These are phyloP conservation scores for Tretioscincus oriximinensis DNA, from an alignment of 2,113 vertebrate genomes.

Conservation along the genomic window DNA sequence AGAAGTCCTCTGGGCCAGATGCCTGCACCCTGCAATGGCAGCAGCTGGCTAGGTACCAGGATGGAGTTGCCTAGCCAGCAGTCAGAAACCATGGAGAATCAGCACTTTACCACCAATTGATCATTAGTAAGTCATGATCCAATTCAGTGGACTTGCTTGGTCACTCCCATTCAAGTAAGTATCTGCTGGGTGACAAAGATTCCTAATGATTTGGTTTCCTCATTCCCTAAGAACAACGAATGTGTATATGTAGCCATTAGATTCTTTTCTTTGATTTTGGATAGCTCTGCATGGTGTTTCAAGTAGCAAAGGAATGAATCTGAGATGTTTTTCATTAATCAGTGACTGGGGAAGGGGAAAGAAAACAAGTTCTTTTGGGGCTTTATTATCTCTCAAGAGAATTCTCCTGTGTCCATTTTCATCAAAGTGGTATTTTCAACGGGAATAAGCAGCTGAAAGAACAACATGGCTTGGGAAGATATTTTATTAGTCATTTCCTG, in stretches of 20 bases:
- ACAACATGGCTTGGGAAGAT: conserved; percentile 47
- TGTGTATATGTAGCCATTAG: not conserved
- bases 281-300: conserved; percentile 19
- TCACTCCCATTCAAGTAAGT: too few species aligned
- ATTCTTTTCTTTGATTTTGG: conserved; percentile 36
- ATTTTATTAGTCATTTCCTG: conserved; percentile 17
- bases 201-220: not conserved
- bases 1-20: too few species aligned
- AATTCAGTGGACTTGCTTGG: too few species aligned
- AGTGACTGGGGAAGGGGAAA: conserved; percentile 31
- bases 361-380: conserved; percentile 53
- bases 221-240: not conserved
- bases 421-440: conserved; percentile 49
- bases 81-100: too few species aligned
- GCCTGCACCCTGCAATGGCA: too few species aligned
- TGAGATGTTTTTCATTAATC: conserved; percentile 49
- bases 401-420: conserved; percentile 57
- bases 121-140: too few species aligned
- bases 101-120: too few species aligned
- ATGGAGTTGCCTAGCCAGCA: too few species aligned
- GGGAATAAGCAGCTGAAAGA: conserved; percentile 44
- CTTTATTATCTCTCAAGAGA: conserved; percentile 58
- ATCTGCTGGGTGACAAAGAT: not conserved
- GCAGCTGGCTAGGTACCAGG: too few species aligned
- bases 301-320: conserved; percentile 44